Percentiles rank a stretch among this genome's conserved stretches.
These are phyloP conservation scores for Embiotoca jacksoni DNA, from an alignment of 2,113 vertebrate genomes.

Conservation along the genomic window DNA sequence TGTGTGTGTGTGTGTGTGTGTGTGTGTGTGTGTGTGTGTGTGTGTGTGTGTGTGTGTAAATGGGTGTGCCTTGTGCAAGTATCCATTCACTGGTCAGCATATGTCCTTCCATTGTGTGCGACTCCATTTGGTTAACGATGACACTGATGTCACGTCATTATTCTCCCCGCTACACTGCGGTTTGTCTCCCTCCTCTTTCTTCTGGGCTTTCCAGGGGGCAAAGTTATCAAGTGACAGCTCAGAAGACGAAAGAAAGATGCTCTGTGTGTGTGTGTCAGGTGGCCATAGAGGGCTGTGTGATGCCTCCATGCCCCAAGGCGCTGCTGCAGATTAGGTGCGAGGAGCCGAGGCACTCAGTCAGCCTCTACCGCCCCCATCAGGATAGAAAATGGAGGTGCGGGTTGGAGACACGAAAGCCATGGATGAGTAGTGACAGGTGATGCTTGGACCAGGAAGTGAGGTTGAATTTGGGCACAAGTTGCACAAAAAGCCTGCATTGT, in stretches of 20 bases:
- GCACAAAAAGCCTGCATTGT: conserved; percentile 42
- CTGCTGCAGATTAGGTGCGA: conserved; percentile 51
- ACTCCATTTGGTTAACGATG: conserved; percentile 78
- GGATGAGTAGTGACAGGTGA: conserved; percentile 73
- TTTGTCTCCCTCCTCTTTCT: conserved; percentile 36
- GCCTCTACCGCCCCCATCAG: conserved; percentile 81
- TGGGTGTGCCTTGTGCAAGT: conserved; percentile 72
- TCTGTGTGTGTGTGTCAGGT: conserved; percentile 67
- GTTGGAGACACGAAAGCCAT: background rate
- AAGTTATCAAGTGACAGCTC: conserved; percentile 70
- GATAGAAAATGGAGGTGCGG: conserved; percentile 55
- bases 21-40: conserved; percentile 11
- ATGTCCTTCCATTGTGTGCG: conserved; percentile 76
- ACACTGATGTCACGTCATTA: conserved; percentile 79
- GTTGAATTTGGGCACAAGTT: conserved; percentile 26
- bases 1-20: too few relatives aligned
- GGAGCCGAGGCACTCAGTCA: conserved; percentile 49
- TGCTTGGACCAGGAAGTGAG: conserved; percentile 53
- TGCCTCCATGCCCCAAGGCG: conserved; percentile 35
- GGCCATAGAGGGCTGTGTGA: conserved; percentile 51
- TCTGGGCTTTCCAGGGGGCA: conserved; percentile 60
- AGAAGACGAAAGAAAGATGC: conserved; percentile 70
- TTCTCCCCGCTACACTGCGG: conserved; percentile 45
- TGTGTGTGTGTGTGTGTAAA: background rate
- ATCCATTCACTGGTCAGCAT: conserved; percentile 75